Evolutionary conservation across 2,113 vertebrate species (phyloP).

Genomic region (Oryzias javanicus): DNA sequence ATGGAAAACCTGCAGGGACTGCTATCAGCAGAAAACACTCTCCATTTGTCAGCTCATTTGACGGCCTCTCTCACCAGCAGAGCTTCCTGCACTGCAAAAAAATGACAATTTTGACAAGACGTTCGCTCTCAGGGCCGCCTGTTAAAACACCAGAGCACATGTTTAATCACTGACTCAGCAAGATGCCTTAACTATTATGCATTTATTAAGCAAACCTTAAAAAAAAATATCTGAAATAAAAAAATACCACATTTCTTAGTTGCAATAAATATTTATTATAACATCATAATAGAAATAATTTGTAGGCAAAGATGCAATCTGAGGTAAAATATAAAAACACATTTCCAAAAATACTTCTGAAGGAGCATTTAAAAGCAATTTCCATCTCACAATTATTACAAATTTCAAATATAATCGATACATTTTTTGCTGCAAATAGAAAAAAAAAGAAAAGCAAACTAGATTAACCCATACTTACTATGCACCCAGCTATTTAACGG

Average conservation of each 20-base stretch:
- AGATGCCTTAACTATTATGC: not conserved
- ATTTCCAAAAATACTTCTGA: too few relatives aligned
- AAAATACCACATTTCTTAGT: not conserved
- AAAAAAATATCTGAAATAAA: not conserved
- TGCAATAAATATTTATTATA: not conserved
- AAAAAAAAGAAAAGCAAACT: too few relatives aligned
- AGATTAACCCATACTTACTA: not conserved
- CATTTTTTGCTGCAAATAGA: not conserved
- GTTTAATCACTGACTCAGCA: not conserved
- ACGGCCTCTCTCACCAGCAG: conserved; percentile 41
- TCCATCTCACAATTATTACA: too few relatives aligned
- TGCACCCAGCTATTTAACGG: not conserved
- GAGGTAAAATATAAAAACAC: too few relatives aligned
- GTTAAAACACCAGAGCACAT: conserved; percentile 4
- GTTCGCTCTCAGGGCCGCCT: not conserved
- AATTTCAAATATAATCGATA: too few relatives aligned
- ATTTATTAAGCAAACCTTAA: not conserved
- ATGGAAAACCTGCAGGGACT: conserved; percentile 57
- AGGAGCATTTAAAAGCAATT: too few relatives aligned
- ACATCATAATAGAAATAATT: too few relatives aligned
- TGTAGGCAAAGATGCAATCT: too few relatives aligned
- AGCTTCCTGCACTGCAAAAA: conserved; percentile 58
- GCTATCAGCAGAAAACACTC: conserved; percentile 67
- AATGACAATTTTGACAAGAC: conserved; percentile 26
- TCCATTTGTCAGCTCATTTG: conserved; percentile 63